Percentiles rank a stretch among this genome's conserved stretches.
Conservation (phyloP, 2,797 vertebrate genomes). For the Cottoperca gobio region DNA sequence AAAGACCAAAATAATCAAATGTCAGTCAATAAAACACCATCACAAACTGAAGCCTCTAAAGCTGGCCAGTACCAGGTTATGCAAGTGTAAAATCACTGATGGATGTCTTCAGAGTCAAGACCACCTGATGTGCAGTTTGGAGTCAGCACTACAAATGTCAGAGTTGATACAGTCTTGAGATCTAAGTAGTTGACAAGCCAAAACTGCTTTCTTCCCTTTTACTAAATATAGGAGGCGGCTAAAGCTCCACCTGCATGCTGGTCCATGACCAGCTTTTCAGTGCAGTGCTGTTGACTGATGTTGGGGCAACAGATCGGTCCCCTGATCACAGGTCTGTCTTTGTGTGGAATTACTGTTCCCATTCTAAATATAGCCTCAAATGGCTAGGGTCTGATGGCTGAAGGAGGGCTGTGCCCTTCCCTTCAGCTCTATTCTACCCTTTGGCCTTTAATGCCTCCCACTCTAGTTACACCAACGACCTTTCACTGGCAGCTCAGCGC, state of each 20-base stretch:
- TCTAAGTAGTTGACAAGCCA: constrained; percentile 24
- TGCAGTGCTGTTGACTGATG: constrained; percentile 16
- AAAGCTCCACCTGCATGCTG: constrained; percentile 6
- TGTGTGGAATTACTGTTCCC: constrained; percentile 59
- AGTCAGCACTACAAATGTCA: constrained; percentile 80
- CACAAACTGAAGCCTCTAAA: not conserved
- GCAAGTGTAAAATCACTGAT: not conserved
- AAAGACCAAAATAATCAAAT: not conserved
- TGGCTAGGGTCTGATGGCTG: no score
- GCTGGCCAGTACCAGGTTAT: constrained; percentile 5
- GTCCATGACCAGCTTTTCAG: constrained; percentile 18
- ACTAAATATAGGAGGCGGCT: constrained; percentile 74
- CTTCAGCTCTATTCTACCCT: constrained; percentile 67
- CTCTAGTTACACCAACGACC: constrained; percentile 88
- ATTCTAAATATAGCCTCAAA: constrained; percentile 75
- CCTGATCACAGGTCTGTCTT: constrained; percentile 44
- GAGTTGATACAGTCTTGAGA: constrained; percentile 60
- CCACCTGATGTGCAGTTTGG: constrained; percentile 22
- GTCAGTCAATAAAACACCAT: not conserved
- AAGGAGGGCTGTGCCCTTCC: constrained; percentile 53
- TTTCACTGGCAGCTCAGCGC: constrained; percentile 69
- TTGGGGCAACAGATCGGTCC: constrained; percentile 18
- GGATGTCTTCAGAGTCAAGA: constrained; percentile 15
- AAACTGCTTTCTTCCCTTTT: constrained; percentile 49
- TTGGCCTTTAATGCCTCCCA: constrained; percentile 86